A percentile compares a stretch with the other conserved stretches of the same genome.
phyloP scores from a whole-genome alignment of 1,140 invertebrate species.

The Coboldia fuscipes region DNA sequence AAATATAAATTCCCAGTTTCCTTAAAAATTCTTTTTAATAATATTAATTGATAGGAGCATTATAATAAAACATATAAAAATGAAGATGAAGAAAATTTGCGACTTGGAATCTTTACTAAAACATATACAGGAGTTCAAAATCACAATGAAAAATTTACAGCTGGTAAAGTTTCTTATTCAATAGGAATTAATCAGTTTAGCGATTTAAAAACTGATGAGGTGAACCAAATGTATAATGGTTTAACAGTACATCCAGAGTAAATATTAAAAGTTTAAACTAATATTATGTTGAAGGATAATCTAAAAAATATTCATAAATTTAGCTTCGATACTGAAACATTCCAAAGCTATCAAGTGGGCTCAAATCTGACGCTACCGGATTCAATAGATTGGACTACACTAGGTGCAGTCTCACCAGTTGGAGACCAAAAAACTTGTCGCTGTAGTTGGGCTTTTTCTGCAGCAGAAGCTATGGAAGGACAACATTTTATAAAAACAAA shows the following conservation, averaged over 20 bases:
- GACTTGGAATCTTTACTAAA: slow-evolving; percentile 48
- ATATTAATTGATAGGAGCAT: slow-evolving; percentile 16
- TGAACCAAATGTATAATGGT: slow-evolving; percentile 51
- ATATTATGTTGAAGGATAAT: background rate
- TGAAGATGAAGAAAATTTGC: slow-evolving; percentile 36
- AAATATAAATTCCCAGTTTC: too few relatives aligned
- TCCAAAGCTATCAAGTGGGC: too few relatives aligned
- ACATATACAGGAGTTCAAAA: slow-evolving; percentile 41
- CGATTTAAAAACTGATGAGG: slow-evolving; percentile 47
- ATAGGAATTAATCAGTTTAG: slow-evolving; percentile 42
- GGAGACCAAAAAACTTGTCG: slow-evolving; percentile 38
- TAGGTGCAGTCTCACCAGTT: slow-evolving; percentile 35
- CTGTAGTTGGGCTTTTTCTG: slow-evolving; percentile 32
- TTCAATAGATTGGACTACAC: slow-evolving; percentile 32
- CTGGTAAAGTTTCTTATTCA: slow-evolving; percentile 29
- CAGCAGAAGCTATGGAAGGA: slow-evolving; percentile 42
- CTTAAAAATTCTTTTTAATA: background rate
- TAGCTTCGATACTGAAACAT: slow-evolving; percentile 16
- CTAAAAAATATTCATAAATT: background rate
- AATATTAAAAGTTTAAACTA: too few relatives aligned
- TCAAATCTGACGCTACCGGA: slow-evolving; percentile 11
- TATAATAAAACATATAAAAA: slow-evolving; percentile 34
- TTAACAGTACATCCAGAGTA: slow-evolving; percentile 31
- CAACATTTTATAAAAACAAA: slow-evolving; percentile 40
- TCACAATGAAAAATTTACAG: slow-evolving; percentile 37